phyloP scores from a whole-genome alignment of 2,797 vertebrate genomes.

The Percopsis omiscomaycus region DNA sequence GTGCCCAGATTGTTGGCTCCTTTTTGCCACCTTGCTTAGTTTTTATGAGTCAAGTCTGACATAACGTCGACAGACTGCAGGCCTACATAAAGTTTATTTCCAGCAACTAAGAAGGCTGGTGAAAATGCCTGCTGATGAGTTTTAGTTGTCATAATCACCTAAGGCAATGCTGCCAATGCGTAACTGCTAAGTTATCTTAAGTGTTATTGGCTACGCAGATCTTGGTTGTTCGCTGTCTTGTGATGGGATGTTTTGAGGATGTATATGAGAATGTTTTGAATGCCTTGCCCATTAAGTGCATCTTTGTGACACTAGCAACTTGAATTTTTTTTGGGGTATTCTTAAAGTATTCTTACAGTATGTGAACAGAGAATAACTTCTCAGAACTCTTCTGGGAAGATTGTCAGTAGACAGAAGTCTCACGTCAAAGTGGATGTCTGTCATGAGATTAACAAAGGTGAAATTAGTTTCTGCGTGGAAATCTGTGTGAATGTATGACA shows the following conservation, averaged over 20 bases:
- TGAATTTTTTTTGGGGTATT: not conserved
- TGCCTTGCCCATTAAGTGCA: not conserved
- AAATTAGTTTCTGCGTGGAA: too few species aligned
- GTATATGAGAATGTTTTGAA: not conserved
- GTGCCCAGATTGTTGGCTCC: conserved; percentile 21
- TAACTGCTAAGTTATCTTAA: conserved; percentile 12
- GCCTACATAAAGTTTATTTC: conserved; percentile 44
- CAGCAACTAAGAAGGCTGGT: conserved; percentile 20
- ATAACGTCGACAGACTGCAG: conserved; percentile 36
- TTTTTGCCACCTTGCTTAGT: conserved; percentile 40
- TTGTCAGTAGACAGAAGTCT: too few species aligned
- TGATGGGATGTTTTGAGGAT: not conserved
- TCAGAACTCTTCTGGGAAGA: too few species aligned
- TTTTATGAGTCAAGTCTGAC: conserved; percentile 33
- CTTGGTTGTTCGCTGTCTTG: conserved; percentile 1
- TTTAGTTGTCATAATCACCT: not conserved
- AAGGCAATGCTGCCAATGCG: conserved; percentile 22
- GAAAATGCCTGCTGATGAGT: conserved; percentile 23
- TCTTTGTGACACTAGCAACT: not conserved
- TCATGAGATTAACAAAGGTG: too few species aligned
- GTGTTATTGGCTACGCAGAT: conserved; percentile 9
- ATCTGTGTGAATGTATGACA: too few species aligned
- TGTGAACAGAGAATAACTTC: too few species aligned
- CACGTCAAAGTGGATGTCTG: too few species aligned
- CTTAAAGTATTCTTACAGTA: too few species aligned